A percentile compares a stretch with the other conserved stretches of the same genome.
Conservation (phyloP, 2,113 vertebrate genomes). For the Petroica traversi region DNA sequence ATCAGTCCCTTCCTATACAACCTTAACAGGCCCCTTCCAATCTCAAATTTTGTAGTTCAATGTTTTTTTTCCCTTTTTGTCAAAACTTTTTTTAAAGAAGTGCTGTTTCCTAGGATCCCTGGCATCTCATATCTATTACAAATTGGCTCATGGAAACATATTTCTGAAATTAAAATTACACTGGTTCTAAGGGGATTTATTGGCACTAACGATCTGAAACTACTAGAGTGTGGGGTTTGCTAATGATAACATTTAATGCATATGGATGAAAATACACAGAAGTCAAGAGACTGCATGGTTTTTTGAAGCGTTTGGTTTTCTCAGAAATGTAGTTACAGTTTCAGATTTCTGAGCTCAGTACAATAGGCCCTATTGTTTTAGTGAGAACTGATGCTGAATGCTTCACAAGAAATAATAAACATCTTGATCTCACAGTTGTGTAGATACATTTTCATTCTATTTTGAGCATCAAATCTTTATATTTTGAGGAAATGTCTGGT, state of each 20-base stretch:
- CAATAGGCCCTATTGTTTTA: not conserved
- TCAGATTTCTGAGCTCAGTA: not conserved
- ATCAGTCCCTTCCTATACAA: not conserved
- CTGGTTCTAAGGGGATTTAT: not conserved
- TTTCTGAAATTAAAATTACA: conserved; percentile 27
- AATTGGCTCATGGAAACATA: not conserved
- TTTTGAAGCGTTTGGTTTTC: not conserved
- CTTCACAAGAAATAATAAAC: not conserved
- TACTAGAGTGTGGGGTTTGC: not conserved
- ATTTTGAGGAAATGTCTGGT: not conserved
- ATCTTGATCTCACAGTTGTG: not conserved
- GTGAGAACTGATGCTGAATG: not conserved
- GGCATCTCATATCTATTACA: not conserved
- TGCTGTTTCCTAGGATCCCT: not conserved
- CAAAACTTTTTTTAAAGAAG: not conserved
- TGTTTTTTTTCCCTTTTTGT: not conserved
- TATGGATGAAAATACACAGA: not conserved
- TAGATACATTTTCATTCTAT: not conserved
- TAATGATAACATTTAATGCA: not conserved
- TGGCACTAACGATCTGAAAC: not conserved
- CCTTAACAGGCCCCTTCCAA: not conserved
- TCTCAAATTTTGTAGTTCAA: not conserved
- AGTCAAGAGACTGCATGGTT: conserved; percentile 1
- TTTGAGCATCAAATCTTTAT: not conserved
- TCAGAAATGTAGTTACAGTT: not conserved